phyloP scores from a whole-genome alignment of 2,113 vertebrate genomes.

The Emydocephalus ijimae region DNA sequence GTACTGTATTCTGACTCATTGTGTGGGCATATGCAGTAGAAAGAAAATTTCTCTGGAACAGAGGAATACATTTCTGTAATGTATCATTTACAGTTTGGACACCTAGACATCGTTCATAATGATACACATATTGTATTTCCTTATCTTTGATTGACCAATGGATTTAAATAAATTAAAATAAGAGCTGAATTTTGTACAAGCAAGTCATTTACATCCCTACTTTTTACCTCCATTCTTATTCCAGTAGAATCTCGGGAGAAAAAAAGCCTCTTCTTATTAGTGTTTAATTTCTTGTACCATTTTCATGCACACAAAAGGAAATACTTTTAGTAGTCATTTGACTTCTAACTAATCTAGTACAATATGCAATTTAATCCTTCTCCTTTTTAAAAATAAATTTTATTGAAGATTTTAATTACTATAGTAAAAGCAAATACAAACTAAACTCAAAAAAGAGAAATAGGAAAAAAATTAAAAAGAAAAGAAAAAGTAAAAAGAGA shows the following conservation, averaged over 20 bases:
- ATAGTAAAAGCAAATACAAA: neutral
- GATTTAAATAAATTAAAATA: neutral
- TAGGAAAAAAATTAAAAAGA: neutral
- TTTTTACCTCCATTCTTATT: neutral
- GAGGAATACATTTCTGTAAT: neutral
- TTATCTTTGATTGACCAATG: neutral
- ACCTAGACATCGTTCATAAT: neutral
- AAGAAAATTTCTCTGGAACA: neutral
- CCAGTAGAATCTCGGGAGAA: neutral
- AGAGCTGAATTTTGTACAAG: slow-evolving; percentile 9
- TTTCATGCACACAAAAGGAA: neutral
- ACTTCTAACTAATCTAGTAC: neutral
- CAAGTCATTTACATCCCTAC: neutral
- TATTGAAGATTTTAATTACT: neutral
- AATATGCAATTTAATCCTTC: neutral
- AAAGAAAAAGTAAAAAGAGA: neutral
- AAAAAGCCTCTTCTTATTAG: neutral
- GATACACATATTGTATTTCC: neutral
- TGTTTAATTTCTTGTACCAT: neutral
- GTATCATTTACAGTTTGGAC: neutral
- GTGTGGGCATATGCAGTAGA: neutral
- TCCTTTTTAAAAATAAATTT: neutral
- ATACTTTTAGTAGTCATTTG: neutral
- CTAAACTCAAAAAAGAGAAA: neutral
- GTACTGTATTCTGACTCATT: neutral